These are phyloP conservation scores for Elmis aenea DNA, from an alignment of 2,888 invertebrate genomes.

Conservation along the genomic window DNA sequence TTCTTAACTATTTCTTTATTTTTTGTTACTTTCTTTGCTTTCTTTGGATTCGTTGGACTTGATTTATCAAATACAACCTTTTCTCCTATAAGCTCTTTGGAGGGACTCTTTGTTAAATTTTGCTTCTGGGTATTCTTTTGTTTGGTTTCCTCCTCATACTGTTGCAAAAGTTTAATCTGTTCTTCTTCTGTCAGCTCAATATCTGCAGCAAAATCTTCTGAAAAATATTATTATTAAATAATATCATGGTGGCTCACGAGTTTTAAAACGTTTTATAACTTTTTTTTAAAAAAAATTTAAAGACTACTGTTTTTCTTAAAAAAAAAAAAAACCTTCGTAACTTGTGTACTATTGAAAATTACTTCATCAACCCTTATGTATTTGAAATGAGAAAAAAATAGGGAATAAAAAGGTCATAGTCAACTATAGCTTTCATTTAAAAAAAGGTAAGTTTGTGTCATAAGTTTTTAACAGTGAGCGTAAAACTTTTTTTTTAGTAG, in stretches of 20 bases:
- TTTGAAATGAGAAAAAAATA: no score
- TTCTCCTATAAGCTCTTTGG: slow-evolving; percentile 34
- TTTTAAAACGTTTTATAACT: no score
- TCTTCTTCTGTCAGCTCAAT: slow-evolving; percentile 67
- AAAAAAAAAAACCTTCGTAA: no score
- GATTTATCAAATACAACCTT: slow-evolving; percentile 24
- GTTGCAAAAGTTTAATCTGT: slow-evolving; percentile 60
- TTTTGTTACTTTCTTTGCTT: slow-evolving; percentile 9
- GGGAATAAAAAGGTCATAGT: no score
- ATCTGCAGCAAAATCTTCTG: slow-evolving; percentile 61
- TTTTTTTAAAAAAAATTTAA: no score
- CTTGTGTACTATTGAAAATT: no score
- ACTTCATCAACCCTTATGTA: no score
- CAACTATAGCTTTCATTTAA: no score
- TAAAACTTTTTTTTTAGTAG: no score
- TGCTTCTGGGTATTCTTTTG: slow-evolving; percentile 26
- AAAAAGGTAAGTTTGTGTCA: no score
- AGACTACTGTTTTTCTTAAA: no score
- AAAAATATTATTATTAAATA: slow-evolving; percentile 28
- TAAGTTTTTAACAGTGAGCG: no score
- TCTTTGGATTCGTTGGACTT: slow-evolving; percentile 16
- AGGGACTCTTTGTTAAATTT: slow-evolving; percentile 21
- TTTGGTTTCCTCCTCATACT: slow-evolving; percentile 60
- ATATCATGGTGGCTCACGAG: slow-evolving; percentile 1
- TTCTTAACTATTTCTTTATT: slow-evolving; percentile 4